Evolutionary conservation across 2,113 vertebrate species (phyloP).

Genomic region (Baryphthengus martii): DNA sequence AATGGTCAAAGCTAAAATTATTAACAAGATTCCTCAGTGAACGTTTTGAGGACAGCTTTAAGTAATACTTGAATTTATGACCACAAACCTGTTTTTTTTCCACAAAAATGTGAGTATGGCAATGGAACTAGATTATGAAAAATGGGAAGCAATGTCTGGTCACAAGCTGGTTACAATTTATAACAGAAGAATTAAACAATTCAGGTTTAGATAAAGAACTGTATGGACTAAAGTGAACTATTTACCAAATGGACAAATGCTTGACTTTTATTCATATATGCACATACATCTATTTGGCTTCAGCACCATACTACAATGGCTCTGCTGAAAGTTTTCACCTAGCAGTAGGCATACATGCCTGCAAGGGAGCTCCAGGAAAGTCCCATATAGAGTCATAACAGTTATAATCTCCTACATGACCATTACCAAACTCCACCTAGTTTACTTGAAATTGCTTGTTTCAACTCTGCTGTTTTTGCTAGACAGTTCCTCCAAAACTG

Average conservation of each 20-base stretch:
- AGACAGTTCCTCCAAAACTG: not conserved
- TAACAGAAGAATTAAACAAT: not conserved
- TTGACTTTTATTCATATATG: not conserved
- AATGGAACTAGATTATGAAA: not conserved
- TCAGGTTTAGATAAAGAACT: not conserved
- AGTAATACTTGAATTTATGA: not conserved
- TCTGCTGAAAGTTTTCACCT: not conserved
- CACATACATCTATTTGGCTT: not conserved
- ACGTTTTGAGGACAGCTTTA: not conserved
- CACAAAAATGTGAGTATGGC: not conserved
- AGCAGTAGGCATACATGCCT: not conserved
- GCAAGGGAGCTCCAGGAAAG: not conserved
- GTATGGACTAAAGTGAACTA: not conserved
- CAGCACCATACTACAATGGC: not conserved
- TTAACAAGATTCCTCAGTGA: not conserved
- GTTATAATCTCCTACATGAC: not conserved
- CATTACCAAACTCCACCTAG: not conserved
- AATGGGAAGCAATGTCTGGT: not conserved
- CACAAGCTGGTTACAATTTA: not conserved
- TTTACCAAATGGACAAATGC: not conserved
- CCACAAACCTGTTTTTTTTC: not conserved
- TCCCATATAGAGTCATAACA: not conserved
- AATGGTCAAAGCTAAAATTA: not conserved
- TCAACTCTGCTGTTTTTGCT: not conserved
- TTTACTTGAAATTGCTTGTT: not conserved